A percentile compares a stretch with the other conserved stretches of the same genome.
Conservation (phyloP, 2,888 invertebrate genomes). For the Acholoe squamosa region DNA sequence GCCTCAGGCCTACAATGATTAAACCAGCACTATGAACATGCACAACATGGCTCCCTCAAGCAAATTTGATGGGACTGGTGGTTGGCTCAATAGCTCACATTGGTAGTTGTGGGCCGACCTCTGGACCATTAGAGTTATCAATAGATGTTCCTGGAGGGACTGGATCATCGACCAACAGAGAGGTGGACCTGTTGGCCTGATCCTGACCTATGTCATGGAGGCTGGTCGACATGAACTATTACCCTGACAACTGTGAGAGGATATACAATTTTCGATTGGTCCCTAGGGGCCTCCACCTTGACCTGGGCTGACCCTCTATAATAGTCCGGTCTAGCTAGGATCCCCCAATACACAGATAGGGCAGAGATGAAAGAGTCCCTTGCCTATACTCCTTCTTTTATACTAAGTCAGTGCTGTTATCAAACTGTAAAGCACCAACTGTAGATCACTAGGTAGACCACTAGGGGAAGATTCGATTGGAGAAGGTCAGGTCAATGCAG, state of each 20-base stretch:
- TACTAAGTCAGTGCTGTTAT: neutral
- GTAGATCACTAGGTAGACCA: conserved; percentile 3
- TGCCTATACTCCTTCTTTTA: neutral
- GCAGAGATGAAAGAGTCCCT: neutral
- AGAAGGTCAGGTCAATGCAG: neutral
- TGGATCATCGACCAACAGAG: neutral
- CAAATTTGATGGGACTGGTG: no score
- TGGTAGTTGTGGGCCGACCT: no score
- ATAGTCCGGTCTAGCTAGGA: neutral
- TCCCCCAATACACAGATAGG: neutral
- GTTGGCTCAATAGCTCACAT: no score
- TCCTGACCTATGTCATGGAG: neutral
- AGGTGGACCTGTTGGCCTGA: neutral
- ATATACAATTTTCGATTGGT: neutral
- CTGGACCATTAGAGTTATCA: conserved; percentile 4
- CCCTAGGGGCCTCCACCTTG: neutral
- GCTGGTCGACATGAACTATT: neutral
- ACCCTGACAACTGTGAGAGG: neutral
- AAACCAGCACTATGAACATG: no score
- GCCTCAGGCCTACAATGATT: no score
- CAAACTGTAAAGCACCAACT: neutral
- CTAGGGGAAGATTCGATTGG: neutral
- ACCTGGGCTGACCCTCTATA: neutral
- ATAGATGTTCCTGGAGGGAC: neutral
- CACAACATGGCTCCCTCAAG: no score